These are phyloP conservation scores for Sarcophilus harrisii DNA, from an alignment of 2,797 vertebrate species.

Conservation along the genomic window DNA sequence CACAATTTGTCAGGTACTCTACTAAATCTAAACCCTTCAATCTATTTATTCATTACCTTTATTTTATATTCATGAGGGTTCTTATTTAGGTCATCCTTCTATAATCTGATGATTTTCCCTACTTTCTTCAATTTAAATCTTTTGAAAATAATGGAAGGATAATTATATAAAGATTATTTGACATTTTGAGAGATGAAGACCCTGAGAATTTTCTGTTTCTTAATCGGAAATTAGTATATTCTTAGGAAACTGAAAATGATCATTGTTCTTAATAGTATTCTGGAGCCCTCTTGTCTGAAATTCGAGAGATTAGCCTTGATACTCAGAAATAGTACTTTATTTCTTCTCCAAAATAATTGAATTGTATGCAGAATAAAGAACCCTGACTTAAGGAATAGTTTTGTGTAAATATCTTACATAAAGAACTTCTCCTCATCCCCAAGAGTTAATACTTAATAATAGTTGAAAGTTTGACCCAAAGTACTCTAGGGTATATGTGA, in stretches of 20 bases:
- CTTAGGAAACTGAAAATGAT: conserved; percentile 44
- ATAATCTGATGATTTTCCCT: not conserved
- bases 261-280: conserved; percentile 50
- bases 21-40: not conserved
- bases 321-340: not conserved
- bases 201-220: conserved; percentile 64
- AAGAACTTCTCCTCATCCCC: not conserved
- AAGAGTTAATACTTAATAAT: not conserved
- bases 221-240: conserved; percentile 58
- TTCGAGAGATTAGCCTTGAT: not conserved
- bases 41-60: not conserved
- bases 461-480: not conserved
- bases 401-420: not conserved
- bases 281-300: conserved; percentile 6
- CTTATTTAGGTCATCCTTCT: not conserved
- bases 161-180: not conserved
- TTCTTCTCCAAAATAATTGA: not conserved
- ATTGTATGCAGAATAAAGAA: not conserved
- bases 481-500: not conserved
- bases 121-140: not conserved
- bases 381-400: no score
- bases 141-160: not conserved
- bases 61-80: not conserved
- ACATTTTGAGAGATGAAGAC: conserved; percentile 49
- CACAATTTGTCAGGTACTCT: not conserved